A percentile compares a stretch with the other conserved stretches of the same genome.
Conservation (phyloP, 2,797 vertebrate genomes). For the Melanotaenia maccullochi region DNA sequence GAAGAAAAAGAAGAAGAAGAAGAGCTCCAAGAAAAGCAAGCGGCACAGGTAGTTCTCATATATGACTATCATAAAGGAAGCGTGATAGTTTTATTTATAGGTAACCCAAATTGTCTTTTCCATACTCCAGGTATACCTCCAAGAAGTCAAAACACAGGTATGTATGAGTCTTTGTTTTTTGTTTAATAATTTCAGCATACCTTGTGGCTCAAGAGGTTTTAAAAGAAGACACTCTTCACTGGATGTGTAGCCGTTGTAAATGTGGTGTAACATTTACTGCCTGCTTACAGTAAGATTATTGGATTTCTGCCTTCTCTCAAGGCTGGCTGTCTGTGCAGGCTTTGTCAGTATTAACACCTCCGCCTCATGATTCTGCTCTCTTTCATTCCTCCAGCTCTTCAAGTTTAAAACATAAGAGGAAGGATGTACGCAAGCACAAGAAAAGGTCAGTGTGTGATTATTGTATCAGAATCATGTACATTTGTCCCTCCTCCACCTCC, state of each 20-base stretch:
- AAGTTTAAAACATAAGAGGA: conserved; percentile 91
- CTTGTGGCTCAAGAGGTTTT: not conserved
- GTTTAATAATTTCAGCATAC: not conserved
- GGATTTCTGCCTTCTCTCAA: conserved; percentile 31
- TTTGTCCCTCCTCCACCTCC: not conserved
- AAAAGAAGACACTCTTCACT: not conserved
- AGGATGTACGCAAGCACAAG: conserved; percentile 93
- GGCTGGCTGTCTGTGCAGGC: conserved; percentile 18
- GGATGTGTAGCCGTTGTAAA: conserved; percentile 4
- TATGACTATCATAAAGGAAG: not conserved
- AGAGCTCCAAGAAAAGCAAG: conserved; percentile 94
- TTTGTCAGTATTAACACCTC: conserved; percentile 16
- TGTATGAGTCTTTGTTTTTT: conserved; percentile 36
- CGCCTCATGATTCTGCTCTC: conserved; percentile 62
- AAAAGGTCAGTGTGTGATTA: conserved; percentile 90
- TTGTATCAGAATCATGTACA: conserved; percentile 42
- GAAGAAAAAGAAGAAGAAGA: conserved; percentile 98
- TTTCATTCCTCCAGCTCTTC: conserved; percentile 87
- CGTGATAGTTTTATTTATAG: conserved; percentile 15
- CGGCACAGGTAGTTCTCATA: conserved; percentile 85
- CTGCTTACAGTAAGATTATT: conserved; percentile 24
- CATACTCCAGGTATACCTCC: conserved; percentile 86
- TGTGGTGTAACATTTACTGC: not conserved
- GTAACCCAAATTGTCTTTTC: conserved; percentile 15
- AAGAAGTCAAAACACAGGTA: conserved; percentile 97